A percentile compares a stretch with the other conserved stretches of the same genome.
Conservation (phyloP, 2,888 invertebrate genomes). For the Globia sparganii region DNA sequence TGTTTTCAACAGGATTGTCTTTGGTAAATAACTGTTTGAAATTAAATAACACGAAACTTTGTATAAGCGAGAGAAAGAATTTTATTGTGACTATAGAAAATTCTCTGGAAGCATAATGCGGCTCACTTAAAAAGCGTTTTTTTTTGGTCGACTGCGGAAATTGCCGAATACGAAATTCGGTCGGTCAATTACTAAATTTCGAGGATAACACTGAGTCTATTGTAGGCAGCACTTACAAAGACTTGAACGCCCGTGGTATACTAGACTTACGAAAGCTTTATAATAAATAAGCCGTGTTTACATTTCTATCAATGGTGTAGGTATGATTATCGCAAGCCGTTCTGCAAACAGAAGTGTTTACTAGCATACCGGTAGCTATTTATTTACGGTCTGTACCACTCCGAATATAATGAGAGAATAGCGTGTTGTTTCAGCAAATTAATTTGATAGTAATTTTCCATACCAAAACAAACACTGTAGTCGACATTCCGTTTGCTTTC, state of each 20-base stretch:
- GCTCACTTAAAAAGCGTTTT: neutral
- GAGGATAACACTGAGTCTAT: neutral
- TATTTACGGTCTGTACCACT: neutral
- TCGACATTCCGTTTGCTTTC: neutral
- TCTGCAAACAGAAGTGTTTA: slow-evolving; percentile 9
- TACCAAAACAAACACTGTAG: slow-evolving; percentile 1
- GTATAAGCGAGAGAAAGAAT: neutral
- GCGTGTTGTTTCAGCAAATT: slow-evolving; percentile 4
- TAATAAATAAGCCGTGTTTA: neutral
- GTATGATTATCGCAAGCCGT: neutral
- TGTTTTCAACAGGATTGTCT: neutral
- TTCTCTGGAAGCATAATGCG: no score
- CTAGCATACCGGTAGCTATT: neutral
- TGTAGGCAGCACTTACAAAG: neutral
- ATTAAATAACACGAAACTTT: neutral
- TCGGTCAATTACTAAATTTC: neutral
- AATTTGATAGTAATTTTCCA: slow-evolving; percentile 2
- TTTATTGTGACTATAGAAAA: neutral
- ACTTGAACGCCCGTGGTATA: neutral
- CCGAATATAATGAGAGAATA: neutral
- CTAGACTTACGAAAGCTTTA: neutral
- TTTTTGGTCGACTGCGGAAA: neutral
- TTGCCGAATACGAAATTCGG: neutral
- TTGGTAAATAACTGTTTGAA: neutral
- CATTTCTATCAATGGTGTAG: neutral